A percentile compares a stretch with the other conserved stretches of the same genome.
Conservation (phyloP, 2,113 vertebrate genomes). For the Daphoenositta chrysoptera region DNA sequence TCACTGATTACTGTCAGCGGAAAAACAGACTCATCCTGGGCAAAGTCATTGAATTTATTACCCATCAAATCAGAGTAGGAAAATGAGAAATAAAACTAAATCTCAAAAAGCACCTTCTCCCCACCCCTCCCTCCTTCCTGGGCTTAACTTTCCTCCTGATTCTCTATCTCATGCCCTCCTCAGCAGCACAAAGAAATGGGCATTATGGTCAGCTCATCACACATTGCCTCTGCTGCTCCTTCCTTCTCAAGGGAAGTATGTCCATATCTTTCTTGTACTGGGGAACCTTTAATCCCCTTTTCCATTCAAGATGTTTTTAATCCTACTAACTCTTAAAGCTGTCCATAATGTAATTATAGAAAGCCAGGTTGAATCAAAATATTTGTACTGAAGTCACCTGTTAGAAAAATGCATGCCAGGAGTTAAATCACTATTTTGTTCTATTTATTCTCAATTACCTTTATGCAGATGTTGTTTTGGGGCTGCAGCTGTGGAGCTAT, state of each 20-base stretch:
- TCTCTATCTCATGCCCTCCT: not conserved
- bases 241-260: not conserved
- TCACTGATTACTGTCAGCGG: not conserved
- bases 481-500: conserved; percentile 75
- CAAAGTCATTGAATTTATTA: not conserved
- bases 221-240: not conserved
- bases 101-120: not conserved
- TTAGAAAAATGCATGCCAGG: not conserved
- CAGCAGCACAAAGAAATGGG: not conserved
- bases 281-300: not conserved
- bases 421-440: not conserved
- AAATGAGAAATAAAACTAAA: not conserved
- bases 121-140: not conserved
- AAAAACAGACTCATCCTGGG: not conserved
- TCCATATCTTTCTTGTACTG: not conserved
- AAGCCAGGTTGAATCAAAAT: not conserved
- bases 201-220: not conserved
- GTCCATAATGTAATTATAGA: not conserved
- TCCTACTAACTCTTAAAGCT: not conserved
- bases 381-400: not conserved
- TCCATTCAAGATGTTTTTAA: not conserved
- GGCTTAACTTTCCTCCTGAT: not conserved
- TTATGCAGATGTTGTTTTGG: conserved; percentile 65
- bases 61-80: not conserved
- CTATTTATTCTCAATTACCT: conserved; percentile 68